These are phyloP conservation scores for Excalfactoria chinensis DNA, from an alignment of 2,113 vertebrate species.

Conservation along the genomic window DNA sequence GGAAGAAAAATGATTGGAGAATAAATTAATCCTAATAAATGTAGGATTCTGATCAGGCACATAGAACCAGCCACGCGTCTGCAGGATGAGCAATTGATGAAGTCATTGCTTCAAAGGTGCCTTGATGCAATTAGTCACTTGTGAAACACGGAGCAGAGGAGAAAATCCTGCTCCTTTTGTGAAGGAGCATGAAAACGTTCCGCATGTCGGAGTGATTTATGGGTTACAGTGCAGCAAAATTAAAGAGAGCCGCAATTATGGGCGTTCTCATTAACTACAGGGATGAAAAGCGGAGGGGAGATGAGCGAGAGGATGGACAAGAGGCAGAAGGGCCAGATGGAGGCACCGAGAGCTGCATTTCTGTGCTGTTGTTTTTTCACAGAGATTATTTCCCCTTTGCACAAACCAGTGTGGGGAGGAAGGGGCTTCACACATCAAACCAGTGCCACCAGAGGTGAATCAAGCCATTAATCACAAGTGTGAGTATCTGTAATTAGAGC, in stretches of 20 bases:
- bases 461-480: slow-evolving; percentile 42
- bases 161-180: slow-evolving; percentile 52
- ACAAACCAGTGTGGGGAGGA: background rate
- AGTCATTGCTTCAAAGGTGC: slow-evolving; percentile 63
- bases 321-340: slow-evolving; percentile 23
- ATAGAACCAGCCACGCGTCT: slow-evolving; percentile 14
- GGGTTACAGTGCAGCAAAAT: slow-evolving; percentile 44
- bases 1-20: slow-evolving; percentile 41
- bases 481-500: slow-evolving; percentile 35
- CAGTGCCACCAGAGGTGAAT: slow-evolving; percentile 32
- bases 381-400: background rate
- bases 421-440: background rate
- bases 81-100: slow-evolving; percentile 64
- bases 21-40: slow-evolving; percentile 72
- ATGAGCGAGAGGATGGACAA: slow-evolving; percentile 19
- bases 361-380: background rate
- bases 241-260: slow-evolving; percentile 1
- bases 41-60: slow-evolving; percentile 41
- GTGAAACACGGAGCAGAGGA: slow-evolving; percentile 37
- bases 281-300: slow-evolving; percentile 11
- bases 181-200: slow-evolving; percentile 29
- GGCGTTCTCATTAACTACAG: background rate
- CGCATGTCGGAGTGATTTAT: background rate
- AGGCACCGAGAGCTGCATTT: background rate
- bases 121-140: slow-evolving; percentile 66